These are phyloP conservation scores for Fopius arisanus DNA, from an alignment of 1,140 invertebrate species.

Conservation along the genomic window DNA sequence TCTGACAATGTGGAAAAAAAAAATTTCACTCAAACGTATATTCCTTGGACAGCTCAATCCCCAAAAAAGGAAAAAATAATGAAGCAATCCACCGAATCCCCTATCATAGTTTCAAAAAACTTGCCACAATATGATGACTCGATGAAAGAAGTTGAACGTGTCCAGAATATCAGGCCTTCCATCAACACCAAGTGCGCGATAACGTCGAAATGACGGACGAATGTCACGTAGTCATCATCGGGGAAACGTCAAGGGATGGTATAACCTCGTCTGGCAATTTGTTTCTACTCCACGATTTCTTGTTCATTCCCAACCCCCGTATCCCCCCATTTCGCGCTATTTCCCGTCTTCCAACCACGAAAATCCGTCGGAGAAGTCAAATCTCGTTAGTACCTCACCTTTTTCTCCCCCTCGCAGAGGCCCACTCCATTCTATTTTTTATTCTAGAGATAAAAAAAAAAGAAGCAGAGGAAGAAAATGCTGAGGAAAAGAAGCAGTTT, in stretches of 20 bases:
- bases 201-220: constrained; percentile 27
- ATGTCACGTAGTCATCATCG: constrained; percentile 32
- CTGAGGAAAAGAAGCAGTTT: constrained; percentile 44
- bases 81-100: no score
- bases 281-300: constrained; percentile 4
- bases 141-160: neutral
- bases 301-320: neutral
- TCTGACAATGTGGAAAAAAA: no score
- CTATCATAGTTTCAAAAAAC: no score
- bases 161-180: neutral
- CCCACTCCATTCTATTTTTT: constrained; percentile 12
- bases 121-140: neutral
- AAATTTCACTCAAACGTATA: no score
- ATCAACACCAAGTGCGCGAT: constrained; percentile 15
- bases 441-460: constrained; percentile 15
- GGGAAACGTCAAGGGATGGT: constrained; percentile 7
- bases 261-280: constrained; percentile 21
- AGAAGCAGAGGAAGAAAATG: constrained; percentile 8
- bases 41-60: no score
- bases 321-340: constrained; percentile 18
- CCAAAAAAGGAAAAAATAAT: neutral
- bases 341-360: constrained; percentile 1
- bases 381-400: constrained; percentile 32
- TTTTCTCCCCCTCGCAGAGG: neutral
- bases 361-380: constrained; percentile 32